Conservation (phyloP, 2,113 vertebrate genomes). For the Prunella himalayana region DNA sequence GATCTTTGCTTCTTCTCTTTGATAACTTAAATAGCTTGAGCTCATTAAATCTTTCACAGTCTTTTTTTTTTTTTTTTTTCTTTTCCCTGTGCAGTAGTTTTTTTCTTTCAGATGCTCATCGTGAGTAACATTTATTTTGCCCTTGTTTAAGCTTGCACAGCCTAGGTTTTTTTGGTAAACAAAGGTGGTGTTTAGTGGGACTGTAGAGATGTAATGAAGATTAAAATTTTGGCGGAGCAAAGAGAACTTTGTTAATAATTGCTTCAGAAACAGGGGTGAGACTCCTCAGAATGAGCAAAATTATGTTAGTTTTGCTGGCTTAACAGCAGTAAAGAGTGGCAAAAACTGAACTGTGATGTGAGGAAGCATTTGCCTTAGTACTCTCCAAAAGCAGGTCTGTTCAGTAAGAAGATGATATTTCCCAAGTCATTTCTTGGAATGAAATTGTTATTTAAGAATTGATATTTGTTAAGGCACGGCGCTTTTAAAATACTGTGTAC, state of each 20-base stretch:
- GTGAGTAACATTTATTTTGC: neutral
- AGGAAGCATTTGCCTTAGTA: neutral
- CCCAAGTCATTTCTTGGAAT: neutral
- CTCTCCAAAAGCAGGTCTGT: neutral
- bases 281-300: neutral
- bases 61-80: neutral
- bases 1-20: conserved; percentile 46
- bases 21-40: conserved; percentile 56
- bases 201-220: neutral
- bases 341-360: neutral
- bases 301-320: neutral
- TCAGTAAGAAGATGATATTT: neutral
- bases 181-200: neutral
- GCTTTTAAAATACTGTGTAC: neutral
- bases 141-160: conserved; percentile 12
- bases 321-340: neutral
- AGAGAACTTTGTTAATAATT: neutral
- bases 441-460: neutral
- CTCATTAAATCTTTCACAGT: conserved; percentile 47
- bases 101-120: conserved; percentile 2
- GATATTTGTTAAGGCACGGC: neutral
- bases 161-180: neutral
- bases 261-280: neutral
- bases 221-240: neutral
- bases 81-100: neutral